phyloP scores from a whole-genome alignment of 2,888 invertebrate genomes.

The Helicoverpa assulta region DNA sequence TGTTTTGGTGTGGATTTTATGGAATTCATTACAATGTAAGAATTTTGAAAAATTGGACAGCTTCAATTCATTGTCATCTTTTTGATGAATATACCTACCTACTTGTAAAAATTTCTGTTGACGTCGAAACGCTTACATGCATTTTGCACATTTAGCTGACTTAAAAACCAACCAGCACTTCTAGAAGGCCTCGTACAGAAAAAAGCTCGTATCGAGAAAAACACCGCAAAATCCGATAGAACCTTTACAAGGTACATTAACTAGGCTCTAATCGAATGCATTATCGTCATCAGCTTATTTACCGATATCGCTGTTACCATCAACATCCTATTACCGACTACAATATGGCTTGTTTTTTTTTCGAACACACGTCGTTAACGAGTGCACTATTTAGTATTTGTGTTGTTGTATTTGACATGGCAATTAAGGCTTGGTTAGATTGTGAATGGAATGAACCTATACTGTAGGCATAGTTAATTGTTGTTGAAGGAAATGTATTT shows the following conservation, averaged over 20 bases:
- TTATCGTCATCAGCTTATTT: constrained; percentile 51
- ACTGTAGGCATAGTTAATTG: no score
- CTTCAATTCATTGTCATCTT: no score
- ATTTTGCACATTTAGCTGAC: background rate
- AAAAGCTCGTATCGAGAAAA: background rate
- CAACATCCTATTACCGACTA: constrained; percentile 49
- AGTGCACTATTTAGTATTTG: constrained; percentile 38
- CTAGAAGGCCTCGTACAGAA: background rate
- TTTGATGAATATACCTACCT: no score
- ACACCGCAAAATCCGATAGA: constrained; percentile 9
- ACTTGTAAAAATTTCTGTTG: no score
- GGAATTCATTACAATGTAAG: background rate
- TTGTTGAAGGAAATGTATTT: no score
- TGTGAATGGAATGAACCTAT: background rate
- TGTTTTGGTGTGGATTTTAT: background rate
- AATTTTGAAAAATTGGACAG: no score
- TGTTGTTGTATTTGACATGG: constrained; percentile 60
- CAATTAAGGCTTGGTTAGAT: constrained; percentile 43
- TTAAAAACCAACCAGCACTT: background rate
- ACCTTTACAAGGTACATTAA: constrained; percentile 21
- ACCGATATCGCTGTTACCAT: constrained; percentile 52
- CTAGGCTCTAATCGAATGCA: constrained; percentile 43
- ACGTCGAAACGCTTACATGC: no score
- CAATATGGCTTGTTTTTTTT: constrained; percentile 48
- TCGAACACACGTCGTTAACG: constrained; percentile 55